These are phyloP conservation scores for Ceyx erithaca DNA, from an alignment of 2,797 vertebrate genomes.

Conservation along the genomic window DNA sequence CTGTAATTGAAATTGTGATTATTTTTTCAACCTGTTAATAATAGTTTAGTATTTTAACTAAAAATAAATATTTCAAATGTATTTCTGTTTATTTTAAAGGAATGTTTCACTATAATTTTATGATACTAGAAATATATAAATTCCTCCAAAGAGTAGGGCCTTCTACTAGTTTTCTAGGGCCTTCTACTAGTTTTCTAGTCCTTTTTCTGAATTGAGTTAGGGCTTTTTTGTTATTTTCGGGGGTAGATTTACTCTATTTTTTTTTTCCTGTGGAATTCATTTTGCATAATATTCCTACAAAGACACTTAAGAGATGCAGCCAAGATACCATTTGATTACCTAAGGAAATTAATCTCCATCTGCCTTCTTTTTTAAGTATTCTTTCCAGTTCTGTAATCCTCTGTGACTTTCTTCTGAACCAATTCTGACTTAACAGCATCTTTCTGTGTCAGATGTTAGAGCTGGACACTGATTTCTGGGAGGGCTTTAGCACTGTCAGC, in stretches of 20 bases:
- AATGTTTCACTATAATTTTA: not conserved
- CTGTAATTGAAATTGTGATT: not conserved
- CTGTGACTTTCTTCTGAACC: not conserved
- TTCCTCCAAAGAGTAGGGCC: not conserved
- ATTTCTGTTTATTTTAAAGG: not conserved
- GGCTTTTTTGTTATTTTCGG: not conserved
- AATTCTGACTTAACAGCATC: not conserved
- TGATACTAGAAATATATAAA: not conserved
- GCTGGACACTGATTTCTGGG: not conserved
- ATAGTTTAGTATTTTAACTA: not conserved
- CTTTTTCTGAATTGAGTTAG: not conserved
- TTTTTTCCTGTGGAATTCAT: not conserved
- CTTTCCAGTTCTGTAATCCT: not conserved
- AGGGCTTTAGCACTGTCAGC: not conserved
- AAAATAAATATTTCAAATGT: not conserved
- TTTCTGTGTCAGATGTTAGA: not conserved
- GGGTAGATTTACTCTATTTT: not conserved
- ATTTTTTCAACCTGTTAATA: not conserved
- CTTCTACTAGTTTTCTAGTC: not conserved
- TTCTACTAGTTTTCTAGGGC: not conserved
- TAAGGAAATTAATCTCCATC: not conserved
- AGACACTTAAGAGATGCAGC: not conserved
- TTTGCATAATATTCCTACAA: not conserved
- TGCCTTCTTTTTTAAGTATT: not conserved
- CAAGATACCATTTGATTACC: not conserved